phyloP scores from a whole-genome alignment of 1,140 invertebrate genomes.

The Cydia splendana region DNA sequence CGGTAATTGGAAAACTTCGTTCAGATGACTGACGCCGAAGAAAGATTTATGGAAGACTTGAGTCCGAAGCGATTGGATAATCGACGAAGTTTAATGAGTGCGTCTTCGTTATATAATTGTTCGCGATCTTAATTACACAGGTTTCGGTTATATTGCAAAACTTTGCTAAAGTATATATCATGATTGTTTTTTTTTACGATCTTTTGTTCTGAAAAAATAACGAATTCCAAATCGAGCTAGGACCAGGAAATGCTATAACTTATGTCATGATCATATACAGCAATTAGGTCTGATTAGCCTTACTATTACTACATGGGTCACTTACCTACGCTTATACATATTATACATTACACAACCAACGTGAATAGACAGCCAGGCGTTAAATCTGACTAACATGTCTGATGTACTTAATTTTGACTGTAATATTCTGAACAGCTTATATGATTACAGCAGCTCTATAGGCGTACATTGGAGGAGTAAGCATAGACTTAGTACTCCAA shows the following conservation, averaged over 20 bases:
- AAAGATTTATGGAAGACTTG: background rate
- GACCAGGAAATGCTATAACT: no score
- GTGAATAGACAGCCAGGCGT: background rate
- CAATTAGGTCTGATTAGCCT: no score
- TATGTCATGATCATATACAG: no score
- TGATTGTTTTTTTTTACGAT: background rate
- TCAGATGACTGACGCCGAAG: constrained; percentile 9
- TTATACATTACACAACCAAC: no score
- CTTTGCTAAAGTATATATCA: background rate
- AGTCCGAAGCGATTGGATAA: constrained; percentile 2
- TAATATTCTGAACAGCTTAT: background rate
- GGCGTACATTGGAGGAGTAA: no score
- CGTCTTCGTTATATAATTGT: constrained; percentile 30
- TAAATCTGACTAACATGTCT: background rate
- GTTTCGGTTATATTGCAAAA: constrained; percentile 23
- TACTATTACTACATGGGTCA: no score
- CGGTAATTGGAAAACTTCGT: constrained; percentile 27
- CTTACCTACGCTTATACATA: background rate
- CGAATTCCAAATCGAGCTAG: no score
- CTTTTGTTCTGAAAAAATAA: no score
- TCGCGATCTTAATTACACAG: constrained; percentile 21
- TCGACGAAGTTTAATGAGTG: constrained; percentile 31
- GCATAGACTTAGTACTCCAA: no score
- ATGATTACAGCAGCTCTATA: background rate
- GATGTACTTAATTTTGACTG: background rate